These are phyloP conservation scores for Miichthys miiuy DNA, from an alignment of 2,797 vertebrate species.

Conservation along the genomic window DNA sequence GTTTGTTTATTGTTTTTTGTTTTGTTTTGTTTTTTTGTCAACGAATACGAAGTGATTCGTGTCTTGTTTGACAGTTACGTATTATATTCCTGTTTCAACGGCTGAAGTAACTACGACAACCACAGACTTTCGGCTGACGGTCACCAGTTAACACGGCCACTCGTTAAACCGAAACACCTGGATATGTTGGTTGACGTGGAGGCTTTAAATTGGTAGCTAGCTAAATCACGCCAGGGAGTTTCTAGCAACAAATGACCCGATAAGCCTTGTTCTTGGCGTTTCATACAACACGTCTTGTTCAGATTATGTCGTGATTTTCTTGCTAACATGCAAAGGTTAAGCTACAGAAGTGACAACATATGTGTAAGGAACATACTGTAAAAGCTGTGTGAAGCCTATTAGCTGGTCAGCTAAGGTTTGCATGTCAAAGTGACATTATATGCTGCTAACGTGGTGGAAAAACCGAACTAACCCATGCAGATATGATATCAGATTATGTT, in stretches of 20 bases:
- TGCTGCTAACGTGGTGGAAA: not conserved
- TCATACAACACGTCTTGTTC: not conserved
- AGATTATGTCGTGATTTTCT: not conserved
- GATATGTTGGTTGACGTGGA: not conserved
- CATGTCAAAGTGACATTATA: not conserved
- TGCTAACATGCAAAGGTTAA: not conserved
- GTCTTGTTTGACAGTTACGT: no score
- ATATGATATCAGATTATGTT: not conserved
- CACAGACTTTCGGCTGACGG: no score
- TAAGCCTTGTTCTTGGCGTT: no score
- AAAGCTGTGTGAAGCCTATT: not conserved
- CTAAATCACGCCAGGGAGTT: slow-evolving; percentile 4
- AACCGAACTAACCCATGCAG: not conserved
- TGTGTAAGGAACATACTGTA: not conserved
- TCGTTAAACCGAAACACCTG: not conserved
- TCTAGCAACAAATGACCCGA: not conserved
- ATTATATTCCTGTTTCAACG: no score
- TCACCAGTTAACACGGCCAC: no score
- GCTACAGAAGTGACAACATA: not conserved
- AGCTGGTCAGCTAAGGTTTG: not conserved
- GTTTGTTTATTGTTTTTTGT: no score
- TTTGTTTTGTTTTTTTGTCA: no score
- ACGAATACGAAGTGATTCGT: no score
- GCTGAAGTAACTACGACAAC: no score
- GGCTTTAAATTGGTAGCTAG: not conserved